Conservation (phyloP, 1,140 invertebrate species). For the Bombus ignitus region DNA sequence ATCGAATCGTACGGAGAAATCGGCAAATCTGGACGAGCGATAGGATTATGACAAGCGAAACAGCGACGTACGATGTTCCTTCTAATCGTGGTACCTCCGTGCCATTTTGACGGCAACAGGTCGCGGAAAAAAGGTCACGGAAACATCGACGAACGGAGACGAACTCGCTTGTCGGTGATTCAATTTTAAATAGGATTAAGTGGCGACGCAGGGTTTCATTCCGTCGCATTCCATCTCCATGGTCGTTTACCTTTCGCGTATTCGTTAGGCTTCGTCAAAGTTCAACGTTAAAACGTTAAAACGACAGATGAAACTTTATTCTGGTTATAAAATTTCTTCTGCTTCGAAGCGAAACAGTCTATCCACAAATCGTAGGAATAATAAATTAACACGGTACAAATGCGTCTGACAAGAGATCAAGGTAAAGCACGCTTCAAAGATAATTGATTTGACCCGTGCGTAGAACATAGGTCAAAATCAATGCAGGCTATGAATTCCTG, state of each 20-base stretch:
- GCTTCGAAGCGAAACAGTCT: too few species aligned
- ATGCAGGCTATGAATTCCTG: constrained; percentile 39
- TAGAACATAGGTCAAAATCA: constrained; percentile 1
- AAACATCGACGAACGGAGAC: neutral
- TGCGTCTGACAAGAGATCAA: neutral
- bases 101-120: neutral
- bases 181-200: constrained; percentile 17
- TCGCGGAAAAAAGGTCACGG: neutral
- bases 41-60: neutral
- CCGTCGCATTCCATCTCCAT: too few species aligned
- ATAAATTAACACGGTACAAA: neutral
- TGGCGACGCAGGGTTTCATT: neutral
- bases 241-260: constrained; percentile 8
- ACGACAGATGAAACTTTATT: too few species aligned
- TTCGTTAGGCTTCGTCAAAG: neutral
- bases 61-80: neutral
- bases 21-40: too few species aligned
- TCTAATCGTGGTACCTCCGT: neutral
- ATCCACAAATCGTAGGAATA: too few species aligned
- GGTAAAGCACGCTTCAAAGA: constrained; percentile 18
- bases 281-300: too few species aligned
- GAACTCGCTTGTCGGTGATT: neutral
- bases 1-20: neutral
- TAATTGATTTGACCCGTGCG: constrained; percentile 46
- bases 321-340: too few species aligned